These are phyloP conservation scores for Equus quagga DNA, from an alignment of 2,113 vertebrate species.

Conservation along the genomic window DNA sequence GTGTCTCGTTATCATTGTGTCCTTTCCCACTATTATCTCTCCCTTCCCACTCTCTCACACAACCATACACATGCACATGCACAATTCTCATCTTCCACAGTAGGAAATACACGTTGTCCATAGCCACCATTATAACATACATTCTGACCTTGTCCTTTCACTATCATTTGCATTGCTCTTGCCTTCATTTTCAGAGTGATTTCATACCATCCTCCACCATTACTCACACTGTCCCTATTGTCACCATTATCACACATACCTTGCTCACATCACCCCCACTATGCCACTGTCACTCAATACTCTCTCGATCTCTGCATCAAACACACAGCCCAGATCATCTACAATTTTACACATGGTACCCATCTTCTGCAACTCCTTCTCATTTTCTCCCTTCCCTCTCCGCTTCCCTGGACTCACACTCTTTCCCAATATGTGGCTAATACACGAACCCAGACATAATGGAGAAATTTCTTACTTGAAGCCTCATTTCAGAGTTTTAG, in stretches of 20 bases:
- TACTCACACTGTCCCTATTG: neutral
- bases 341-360: constrained; percentile 20
- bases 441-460: constrained; percentile 22
- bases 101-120: neutral
- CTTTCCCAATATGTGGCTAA: neutral
- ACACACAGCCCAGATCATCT: neutral
- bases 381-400: neutral
- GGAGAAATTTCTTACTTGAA: neutral
- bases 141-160: constrained; percentile 33
- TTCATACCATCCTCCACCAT: neutral
- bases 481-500: constrained; percentile 1
- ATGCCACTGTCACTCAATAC: neutral
- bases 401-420: neutral
- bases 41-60: neutral
- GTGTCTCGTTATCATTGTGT: neutral
- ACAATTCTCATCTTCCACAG: constrained; percentile 9
- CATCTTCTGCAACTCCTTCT: neutral
- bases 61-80: neutral
- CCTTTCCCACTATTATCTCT: neutral
- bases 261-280: neutral
- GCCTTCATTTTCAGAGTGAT: constrained; percentile 25
- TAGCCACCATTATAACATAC: neutral
- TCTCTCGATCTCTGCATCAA: neutral
- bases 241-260: neutral
- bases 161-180: neutral